Evolutionary conservation across 2,888 invertebrate species (phyloP), one percentile per base, ranked within the genome.

Genomic region (Cataglyphis albicans): DNA sequence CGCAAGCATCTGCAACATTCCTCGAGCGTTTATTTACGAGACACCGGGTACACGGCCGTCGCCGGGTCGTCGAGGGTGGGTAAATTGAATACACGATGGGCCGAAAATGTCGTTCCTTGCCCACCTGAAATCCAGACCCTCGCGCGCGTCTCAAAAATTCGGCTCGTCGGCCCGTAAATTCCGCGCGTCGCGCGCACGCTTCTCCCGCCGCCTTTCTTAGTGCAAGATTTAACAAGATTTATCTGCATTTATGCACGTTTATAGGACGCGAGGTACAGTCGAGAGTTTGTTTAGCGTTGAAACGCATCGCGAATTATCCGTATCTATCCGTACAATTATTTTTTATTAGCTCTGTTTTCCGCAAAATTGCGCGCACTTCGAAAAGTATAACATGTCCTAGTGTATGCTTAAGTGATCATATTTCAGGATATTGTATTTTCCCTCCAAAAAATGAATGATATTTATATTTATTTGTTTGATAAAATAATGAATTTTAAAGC

Each of bases 21-120:
- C 76, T 75, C 81, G 81, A 44, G 78, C 78, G 78, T 80, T 80
- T 80, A 80, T 81, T 75, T 75, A 81, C 81, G 81, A 81, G 81
- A 63, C 78, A 81, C 81, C 63, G 63, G 75, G 78, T 72, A 80
- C 78, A 41, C 81, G 78, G 25, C n/a, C 44, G 61, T 52, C 52
- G n/a, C n/a, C 18, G 18, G 38, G 38, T 65, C 75, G 38, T 65
- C 75, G 68, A 68, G 44, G 44, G 59, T 25, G 74, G 78, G 61
- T 81, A 76, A 81, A 81, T 73, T 73, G 81, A 81, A 75, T 82
- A 78, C 57, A 78, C 67, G 64, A 63, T 63, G 80, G 73, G 55
- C 78, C 72, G 55, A 73, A 73, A 80, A 68, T 68, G 81, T 72
- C 70, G 72, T 21, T 18, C 32, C 21, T 57, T 6, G 48, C 48